Conservation (phyloP, 1,140 invertebrate genomes). For the Rhynchophorus ferrugineus region DNA sequence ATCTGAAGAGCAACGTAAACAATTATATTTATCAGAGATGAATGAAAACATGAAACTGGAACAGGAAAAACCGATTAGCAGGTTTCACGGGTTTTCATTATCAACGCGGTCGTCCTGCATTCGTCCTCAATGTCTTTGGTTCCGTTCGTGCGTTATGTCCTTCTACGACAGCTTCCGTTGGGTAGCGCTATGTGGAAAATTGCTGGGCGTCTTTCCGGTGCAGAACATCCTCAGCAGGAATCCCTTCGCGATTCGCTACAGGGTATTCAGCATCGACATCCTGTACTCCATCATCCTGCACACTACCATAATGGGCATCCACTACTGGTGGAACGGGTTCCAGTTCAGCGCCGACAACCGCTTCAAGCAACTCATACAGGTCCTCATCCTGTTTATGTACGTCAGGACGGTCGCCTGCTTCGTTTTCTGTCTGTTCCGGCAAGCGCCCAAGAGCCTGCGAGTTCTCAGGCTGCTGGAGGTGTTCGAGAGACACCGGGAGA, state of each 20-base stretch:
- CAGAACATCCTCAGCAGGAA: conserved; percentile 5
- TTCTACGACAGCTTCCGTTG: neutral
- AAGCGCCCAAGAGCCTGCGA: neutral
- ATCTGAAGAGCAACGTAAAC: no score
- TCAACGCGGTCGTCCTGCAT: no score
- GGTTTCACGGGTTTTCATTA: no score
- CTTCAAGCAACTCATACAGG: conserved; percentile 1
- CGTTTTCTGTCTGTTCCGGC: neutral
- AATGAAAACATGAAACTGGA: no score
- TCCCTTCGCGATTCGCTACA: neutral
- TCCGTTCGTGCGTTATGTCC: no score
- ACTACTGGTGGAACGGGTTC: conserved; percentile 1
- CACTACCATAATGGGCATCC: neutral
- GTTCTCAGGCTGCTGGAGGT: conserved; percentile 3
- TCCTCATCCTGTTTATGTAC: neutral
- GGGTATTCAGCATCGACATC: neutral
- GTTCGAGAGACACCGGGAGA: conserved; percentile 1
- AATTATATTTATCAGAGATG: no score
- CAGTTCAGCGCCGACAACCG: neutral
- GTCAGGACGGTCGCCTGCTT: conserved; percentile 2
- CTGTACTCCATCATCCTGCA: conserved; percentile 1
- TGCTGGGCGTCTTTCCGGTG: conserved; percentile 5
- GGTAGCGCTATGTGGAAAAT: conserved; percentile 7
- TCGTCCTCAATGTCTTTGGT: no score
- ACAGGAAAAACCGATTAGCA: no score